A percentile compares a stretch with the other conserved stretches of the same genome.
These are phyloP conservation scores for Hyppa rectilinea DNA, from an alignment of 2,888 invertebrate genomes.

Conservation along the genomic window DNA sequence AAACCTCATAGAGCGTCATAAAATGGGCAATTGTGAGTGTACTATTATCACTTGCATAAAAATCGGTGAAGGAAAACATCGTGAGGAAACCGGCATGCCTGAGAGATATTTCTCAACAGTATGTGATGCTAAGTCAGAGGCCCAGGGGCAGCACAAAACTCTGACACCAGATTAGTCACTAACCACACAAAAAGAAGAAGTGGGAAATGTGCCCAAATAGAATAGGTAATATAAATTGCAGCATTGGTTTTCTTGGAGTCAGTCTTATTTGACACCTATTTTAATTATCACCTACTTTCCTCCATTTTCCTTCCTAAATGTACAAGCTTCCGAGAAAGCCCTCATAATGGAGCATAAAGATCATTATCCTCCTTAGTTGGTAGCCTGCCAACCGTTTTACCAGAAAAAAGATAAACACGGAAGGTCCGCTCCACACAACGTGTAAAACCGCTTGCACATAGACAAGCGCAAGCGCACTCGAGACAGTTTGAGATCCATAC, in stretches of 20 bases:
- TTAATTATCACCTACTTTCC: conserved; percentile 19
- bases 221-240: neutral
- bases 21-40: too few relatives aligned
- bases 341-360: conserved; percentile 34
- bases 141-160: too few relatives aligned
- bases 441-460: neutral
- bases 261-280: conserved; percentile 11
- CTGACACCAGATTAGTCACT: too few relatives aligned
- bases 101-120: too few relatives aligned
- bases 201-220: too few relatives aligned
- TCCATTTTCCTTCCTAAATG: conserved; percentile 30
- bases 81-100: too few relatives aligned
- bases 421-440: neutral
- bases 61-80: too few relatives aligned
- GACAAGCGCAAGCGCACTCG: neutral
- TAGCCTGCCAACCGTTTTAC: conserved; percentile 37
- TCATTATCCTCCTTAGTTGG: conserved; percentile 54
- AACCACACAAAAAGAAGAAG: too few relatives aligned
- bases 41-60: too few relatives aligned
- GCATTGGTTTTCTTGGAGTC: neutral
- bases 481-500: neutral
- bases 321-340: conserved; percentile 51
- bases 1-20: too few relatives aligned
- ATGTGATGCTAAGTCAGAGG: too few relatives aligned
- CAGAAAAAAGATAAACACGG: neutral